phyloP scores from a whole-genome alignment of 2,113 vertebrate genomes.

The Naja naja region DNA sequence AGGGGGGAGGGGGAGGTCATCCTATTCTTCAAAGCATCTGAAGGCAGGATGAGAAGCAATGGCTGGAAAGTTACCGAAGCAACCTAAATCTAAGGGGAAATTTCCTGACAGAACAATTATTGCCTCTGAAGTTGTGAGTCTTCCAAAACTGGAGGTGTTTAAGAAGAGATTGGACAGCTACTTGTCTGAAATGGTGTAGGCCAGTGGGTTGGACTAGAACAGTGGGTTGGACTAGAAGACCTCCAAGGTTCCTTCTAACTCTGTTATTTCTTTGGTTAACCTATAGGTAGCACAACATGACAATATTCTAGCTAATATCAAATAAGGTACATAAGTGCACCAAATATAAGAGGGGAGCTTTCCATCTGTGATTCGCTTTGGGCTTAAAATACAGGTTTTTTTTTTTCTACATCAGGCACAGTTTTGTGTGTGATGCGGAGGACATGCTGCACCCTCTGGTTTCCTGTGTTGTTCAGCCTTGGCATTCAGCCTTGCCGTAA shows the following conservation, averaged over 20 bases:
- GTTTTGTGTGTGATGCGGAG: not conserved
- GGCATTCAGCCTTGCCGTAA: not conserved
- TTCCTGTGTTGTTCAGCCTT: not conserved
- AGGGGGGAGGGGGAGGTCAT: too few relatives aligned
- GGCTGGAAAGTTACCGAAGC: not conserved
- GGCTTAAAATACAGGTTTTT: not conserved
- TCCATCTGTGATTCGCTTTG: not conserved
- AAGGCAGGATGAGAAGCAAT: not conserved
- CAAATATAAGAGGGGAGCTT: not conserved
- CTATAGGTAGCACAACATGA: not conserved
- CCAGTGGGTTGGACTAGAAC: not conserved
- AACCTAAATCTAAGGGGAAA: too few relatives aligned
- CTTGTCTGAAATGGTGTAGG: not conserved
- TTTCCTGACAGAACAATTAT: not conserved
- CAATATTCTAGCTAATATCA: not conserved
- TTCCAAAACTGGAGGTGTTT: not conserved
- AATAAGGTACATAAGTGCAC: not conserved
- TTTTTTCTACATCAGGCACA: not conserved
- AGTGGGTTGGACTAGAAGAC: not conserved
- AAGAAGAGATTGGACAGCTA: not conserved
- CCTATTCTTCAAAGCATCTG: not conserved
- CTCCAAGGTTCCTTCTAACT: not conserved
- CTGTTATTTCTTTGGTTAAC: not conserved
- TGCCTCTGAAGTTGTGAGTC: not conserved
- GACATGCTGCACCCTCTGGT: not conserved